phyloP scores from a whole-genome alignment of 1,140 invertebrate genomes.

The Apis mellifera region DNA sequence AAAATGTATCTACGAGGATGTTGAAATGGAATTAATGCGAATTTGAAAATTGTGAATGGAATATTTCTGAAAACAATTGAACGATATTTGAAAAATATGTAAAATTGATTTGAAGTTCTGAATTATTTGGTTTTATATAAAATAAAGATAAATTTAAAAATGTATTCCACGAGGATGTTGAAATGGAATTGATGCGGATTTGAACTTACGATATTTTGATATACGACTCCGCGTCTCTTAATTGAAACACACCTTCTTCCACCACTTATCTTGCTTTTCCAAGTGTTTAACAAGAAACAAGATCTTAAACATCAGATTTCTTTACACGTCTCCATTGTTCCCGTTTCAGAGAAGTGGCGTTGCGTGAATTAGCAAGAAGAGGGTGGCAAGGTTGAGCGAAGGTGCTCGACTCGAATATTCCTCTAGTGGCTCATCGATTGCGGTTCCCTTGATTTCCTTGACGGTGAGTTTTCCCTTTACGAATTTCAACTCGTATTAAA shows the following conservation, averaged over 20 bases:
- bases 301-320: neutral
- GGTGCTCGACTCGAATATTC: constrained; percentile 34
- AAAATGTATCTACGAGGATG: no score
- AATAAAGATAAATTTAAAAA: no score
- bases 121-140: no score
- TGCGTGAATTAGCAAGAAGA: constrained; percentile 31
- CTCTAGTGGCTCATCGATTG: constrained; percentile 25
- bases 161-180: no score
- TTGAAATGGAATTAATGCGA: no score
- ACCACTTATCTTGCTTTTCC: neutral
- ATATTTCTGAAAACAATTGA: no score
- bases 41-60: no score
- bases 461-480: neutral
- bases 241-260: no score
- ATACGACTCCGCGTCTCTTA: neutral
- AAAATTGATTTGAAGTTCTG: no score
- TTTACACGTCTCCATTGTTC: constrained; percentile 9
- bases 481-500: neutral
- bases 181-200: no score
- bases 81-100: no score
- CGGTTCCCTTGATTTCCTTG: constrained; percentile 5
- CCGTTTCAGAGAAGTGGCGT: constrained; percentile 31
- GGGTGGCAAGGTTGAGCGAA: constrained; percentile 26
- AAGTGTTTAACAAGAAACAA: neutral
- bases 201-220: neutral